These are phyloP conservation scores for Thaumetopoea pityocampa DNA, from an alignment of 1,140 invertebrate species.

Conservation along the genomic window DNA sequence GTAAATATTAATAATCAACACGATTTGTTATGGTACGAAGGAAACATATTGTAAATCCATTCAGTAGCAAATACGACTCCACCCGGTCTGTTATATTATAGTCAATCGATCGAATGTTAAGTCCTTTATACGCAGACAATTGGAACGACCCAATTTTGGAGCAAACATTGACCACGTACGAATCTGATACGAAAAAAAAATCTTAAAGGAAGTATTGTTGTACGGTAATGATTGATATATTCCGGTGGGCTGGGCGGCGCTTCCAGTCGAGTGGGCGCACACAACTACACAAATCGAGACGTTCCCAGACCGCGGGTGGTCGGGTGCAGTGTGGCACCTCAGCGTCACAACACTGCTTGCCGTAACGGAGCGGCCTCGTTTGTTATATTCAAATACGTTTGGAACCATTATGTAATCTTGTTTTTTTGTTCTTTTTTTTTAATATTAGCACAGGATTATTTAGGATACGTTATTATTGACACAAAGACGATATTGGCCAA, in stretches of 20 bases:
- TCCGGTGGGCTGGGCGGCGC: constrained; percentile 31
- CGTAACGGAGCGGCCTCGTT: neutral
- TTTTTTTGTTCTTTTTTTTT: too few species aligned
- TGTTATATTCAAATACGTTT: constrained; percentile 1
- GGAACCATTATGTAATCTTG: constrained; percentile 9
- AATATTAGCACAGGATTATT: too few species aligned
- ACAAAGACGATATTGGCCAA: too few species aligned
- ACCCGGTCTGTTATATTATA: constrained; percentile 3
- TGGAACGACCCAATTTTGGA: constrained; percentile 42
- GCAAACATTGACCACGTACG: constrained; percentile 45
- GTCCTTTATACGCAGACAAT: constrained; percentile 45
- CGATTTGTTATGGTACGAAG: too few species aligned
- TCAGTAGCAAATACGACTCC: constrained; percentile 16
- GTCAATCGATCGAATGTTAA: constrained; percentile 34
- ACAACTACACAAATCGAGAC: constrained; percentile 35
- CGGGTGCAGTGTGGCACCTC: constrained; percentile 30
- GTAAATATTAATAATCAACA: too few species aligned
- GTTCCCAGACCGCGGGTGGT: constrained; percentile 51
- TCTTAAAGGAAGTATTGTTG: constrained; percentile 11
- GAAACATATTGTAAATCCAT: constrained; percentile 17
- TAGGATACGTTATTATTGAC: too few species aligned
- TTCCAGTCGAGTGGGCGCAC: constrained; percentile 52
- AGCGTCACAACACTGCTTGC: constrained; percentile 35
- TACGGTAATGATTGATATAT: constrained; percentile 48
- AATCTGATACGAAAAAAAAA: constrained; percentile 20